Percentiles rank a stretch among this genome's conserved stretches.
phyloP scores from a whole-genome alignment of 2,113 vertebrate species.

The Trematocara marginatum region DNA sequence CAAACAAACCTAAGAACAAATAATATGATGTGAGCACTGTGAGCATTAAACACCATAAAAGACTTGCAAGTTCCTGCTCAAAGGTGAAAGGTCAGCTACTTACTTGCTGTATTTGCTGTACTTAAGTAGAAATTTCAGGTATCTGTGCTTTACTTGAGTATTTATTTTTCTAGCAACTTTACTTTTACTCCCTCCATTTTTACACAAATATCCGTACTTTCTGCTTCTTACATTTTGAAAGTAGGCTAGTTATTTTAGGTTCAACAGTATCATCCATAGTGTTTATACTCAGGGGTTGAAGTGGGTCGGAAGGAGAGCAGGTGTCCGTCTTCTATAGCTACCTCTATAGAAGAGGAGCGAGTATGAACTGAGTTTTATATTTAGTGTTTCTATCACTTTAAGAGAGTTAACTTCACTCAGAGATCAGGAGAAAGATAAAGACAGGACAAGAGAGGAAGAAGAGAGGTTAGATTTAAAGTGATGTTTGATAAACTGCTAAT shows the following conservation, averaged over 20 bases:
- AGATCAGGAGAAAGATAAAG: not conserved
- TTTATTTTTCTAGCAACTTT: not conserved
- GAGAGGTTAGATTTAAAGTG: not conserved
- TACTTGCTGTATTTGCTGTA: not conserved
- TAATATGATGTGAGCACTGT: no score
- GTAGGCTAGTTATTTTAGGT: not conserved
- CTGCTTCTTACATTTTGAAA: not conserved
- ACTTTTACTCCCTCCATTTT: not conserved
- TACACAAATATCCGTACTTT: rapidly evolving
- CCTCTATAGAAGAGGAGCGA: not conserved
- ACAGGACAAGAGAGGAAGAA: not conserved
- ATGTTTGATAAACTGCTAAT: not conserved
- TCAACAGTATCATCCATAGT: not conserved
- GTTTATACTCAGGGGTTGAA: not conserved
- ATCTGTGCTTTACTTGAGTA: not conserved
- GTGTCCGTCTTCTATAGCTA: not conserved
- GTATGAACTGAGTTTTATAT: not conserved
- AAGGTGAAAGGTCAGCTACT: no score
- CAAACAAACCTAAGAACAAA: no score
- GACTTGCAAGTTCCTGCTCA: no score
- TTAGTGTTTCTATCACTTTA: not conserved
- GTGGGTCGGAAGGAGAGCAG: not conserved
- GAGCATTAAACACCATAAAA: no score
- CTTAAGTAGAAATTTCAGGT: not conserved
- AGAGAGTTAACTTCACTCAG: not conserved